These are phyloP conservation scores for Cheiracanthium punctorium DNA, from an alignment of 2,888 invertebrate species.

Conservation along the genomic window DNA sequence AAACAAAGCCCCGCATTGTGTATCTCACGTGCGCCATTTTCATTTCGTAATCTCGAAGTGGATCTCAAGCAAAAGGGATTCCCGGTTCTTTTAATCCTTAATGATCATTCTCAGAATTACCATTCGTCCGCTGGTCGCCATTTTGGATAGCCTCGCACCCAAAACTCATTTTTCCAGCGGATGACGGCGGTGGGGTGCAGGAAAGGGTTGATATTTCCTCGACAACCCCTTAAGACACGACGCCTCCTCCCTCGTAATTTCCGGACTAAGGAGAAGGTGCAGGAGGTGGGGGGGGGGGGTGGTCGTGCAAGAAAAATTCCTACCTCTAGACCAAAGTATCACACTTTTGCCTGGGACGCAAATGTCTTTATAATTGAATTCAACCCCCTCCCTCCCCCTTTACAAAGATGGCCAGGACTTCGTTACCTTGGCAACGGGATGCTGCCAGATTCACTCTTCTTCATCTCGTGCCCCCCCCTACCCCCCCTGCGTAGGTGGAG, in stretches of 20 bases:
- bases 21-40: neutral
- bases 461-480: slow-evolving; percentile 29
- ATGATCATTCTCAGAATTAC: slow-evolving; percentile 49
- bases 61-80: slow-evolving; percentile 1
- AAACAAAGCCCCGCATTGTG: neutral
- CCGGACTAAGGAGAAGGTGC: slow-evolving; percentile 52
- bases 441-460: slow-evolving; percentile 53
- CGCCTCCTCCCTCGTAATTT: slow-evolving; percentile 63
- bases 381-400: slow-evolving; percentile 43
- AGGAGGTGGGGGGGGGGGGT: slow-evolving; percentile 34
- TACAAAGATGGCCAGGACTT: slow-evolving; percentile 55
- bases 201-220: slow-evolving; percentile 65
- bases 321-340: slow-evolving; percentile 65
- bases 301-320: slow-evolving; percentile 55
- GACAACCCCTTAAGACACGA: slow-evolving; percentile 63
- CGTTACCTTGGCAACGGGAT: slow-evolving; percentile 60
- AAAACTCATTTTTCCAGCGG: slow-evolving; percentile 51
- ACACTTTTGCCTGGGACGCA: slow-evolving; percentile 67
- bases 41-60: neutral
- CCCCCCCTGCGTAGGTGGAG: slow-evolving; percentile 21
- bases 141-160: slow-evolving; percentile 47
- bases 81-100: slow-evolving; percentile 31
- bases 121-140: slow-evolving; percentile 61
- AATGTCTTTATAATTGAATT: slow-evolving; percentile 70
- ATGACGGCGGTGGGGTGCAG: slow-evolving; percentile 30